Base-by-base conservation (phyloP, 2,888 invertebrate genomes). In the Nemoura dubitans region DNA sequence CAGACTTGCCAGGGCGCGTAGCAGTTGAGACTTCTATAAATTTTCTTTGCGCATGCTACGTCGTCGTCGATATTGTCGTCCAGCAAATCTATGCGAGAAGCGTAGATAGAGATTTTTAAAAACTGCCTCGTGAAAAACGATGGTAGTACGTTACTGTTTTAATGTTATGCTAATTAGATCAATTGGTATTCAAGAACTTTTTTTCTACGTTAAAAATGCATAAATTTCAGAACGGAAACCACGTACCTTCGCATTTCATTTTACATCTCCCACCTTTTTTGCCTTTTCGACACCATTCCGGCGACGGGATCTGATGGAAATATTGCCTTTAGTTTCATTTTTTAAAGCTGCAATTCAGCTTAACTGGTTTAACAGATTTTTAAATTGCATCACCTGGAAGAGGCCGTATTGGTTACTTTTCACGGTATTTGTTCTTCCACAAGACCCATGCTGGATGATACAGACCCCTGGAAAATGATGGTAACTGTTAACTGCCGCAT, bases 231-330 rank as follows among this genome's bases (percentile, higher is more conserved):
- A 21, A 21, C 14, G 2, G 59, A 59, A 21, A 7, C 78, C 26
- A 78, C 29, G 26, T 30, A 81, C 81, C 81, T 81, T 81, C 81
- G n/a, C 81, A 81, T 81, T 30, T 81, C 81, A 81, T 81, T n/a
- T 81, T 28, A 27, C 81, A 81, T 30, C 29, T 81, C 28, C 81
- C 81, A 28, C 81, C 81, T 81, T 30, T 81, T 28, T 81, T 81
- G 28, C 30, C 30, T n/a, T 29, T 30, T 5, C 30, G 28, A n/a
- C 81, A 81, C 29, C 28, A 81, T 29, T 81, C 81, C 21, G 81
- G 81, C 3, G 28, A 30, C 7, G 81, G 81, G 14, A 81, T 81
- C 81, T 81, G 30, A 30, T 6, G n/a, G 7, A 81, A 81, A 78
- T 28, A 27, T 78, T 78, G n/a, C 27, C 25, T 78, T 78, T 27